Percentiles rank a stretch among this genome's conserved stretches.
Evolutionary conservation across 2,797 vertebrate genomes (phyloP).

Genomic region (Orientallactaga sibirica): DNA sequence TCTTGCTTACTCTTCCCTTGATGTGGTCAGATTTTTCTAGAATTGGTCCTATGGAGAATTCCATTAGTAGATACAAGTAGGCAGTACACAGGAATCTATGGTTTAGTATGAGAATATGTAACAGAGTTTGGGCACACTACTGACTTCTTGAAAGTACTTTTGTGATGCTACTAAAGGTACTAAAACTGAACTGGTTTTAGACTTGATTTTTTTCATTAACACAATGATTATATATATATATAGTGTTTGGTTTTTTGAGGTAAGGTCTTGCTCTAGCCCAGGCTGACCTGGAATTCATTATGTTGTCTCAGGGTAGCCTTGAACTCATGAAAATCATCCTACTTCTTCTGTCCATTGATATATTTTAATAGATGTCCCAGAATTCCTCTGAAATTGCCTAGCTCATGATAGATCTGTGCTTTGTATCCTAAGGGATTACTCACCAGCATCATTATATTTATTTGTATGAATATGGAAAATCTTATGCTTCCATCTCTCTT

Average conservation of each 20-base stretch:
- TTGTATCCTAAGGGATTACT: not conserved
- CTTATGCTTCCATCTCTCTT: not conserved
- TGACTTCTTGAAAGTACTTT: not conserved
- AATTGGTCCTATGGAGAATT: not conserved
- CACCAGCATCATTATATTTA: not conserved
- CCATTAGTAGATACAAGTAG: not conserved
- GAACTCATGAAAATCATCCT: too few relatives aligned
- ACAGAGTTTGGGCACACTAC: not conserved
- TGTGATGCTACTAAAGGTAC: not conserved
- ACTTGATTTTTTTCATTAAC: not conserved
- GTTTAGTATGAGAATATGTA: not conserved
- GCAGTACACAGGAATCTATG: not conserved
- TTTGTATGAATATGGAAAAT: not conserved
- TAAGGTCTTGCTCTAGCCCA: too few relatives aligned
- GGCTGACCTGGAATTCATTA: too few relatives aligned
- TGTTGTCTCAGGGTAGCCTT: too few relatives aligned
- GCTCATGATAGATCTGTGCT: not conserved
- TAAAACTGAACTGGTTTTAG: not conserved
- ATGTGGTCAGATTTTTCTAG: not conserved
- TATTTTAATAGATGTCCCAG: not conserved
- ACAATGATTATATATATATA: not conserved
- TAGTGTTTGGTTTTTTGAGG: too few relatives aligned
- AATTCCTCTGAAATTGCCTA: not conserved
- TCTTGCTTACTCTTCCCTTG: not conserved
- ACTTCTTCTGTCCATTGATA: not conserved